These are phyloP conservation scores for Drosophila colorata DNA, from an alignment of 2,888 invertebrate genomes.

Conservation along the genomic window DNA sequence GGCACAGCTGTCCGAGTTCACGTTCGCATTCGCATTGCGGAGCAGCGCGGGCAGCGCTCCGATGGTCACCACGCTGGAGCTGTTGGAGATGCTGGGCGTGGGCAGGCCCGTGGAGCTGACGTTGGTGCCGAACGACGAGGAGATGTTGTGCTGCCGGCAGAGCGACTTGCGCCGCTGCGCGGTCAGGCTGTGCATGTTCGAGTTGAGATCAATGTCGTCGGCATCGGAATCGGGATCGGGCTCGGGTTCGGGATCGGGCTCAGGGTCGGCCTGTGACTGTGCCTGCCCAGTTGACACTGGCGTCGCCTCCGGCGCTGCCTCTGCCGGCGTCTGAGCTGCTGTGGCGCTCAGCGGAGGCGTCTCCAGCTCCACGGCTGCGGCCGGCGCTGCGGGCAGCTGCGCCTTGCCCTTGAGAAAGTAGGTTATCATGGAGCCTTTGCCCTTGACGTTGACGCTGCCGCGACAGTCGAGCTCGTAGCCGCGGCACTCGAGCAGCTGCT, in stretches of 20 bases:
- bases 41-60: conserved; percentile 69
- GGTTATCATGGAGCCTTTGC: conserved; percentile 97
- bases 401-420: conserved; percentile 88
- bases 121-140: conserved; percentile 84
- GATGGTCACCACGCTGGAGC: conserved; percentile 81
- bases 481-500: conserved; percentile 90
- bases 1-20: conserved; percentile 49
- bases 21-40: conserved; percentile 48
- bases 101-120: conserved; percentile 80
- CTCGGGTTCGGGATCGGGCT: not conserved
- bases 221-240: conserved; percentile 70
- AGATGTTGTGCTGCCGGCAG: conserved; percentile 85
- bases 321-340: conserved; percentile 8
- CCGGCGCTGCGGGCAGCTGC: conserved; percentile 21
- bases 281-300: not conserved
- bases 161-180: conserved; percentile 85
- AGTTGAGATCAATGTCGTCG: conserved; percentile 83
- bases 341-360: too few species aligned
- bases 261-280: not conserved
- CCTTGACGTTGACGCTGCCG: conserved; percentile 95
- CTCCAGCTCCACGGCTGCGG: conserved; percentile 4
- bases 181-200: conserved; percentile 82
- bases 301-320: conserved; percentile 6
- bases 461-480: conserved; percentile 94
- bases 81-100: conserved; percentile 83